A percentile compares a stretch with the other conserved stretches of the same genome.
These are phyloP conservation scores for Pseudomyrmex concolor DNA, from an alignment of 1,140 invertebrate genomes.

Conservation along the genomic window DNA sequence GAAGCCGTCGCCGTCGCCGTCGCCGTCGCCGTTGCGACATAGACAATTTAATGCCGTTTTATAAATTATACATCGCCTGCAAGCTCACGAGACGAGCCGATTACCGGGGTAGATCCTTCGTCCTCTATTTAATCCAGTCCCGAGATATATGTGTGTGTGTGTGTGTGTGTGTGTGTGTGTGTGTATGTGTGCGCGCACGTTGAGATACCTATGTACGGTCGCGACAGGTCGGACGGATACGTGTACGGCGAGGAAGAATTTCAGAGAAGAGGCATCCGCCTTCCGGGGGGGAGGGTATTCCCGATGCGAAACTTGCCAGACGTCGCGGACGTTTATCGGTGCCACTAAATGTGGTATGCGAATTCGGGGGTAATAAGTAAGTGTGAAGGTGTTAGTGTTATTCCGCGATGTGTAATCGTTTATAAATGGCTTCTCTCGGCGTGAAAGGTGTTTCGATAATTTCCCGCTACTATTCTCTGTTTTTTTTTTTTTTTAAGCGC, in stretches of 20 bases:
- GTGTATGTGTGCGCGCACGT: slow-evolving; percentile 27
- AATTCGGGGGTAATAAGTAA: slow-evolving; percentile 42
- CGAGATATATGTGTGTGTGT: slow-evolving; percentile 12
- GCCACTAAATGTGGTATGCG: slow-evolving; percentile 49
- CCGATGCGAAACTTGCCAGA: slow-evolving; percentile 70
- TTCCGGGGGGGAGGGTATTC: slow-evolving; percentile 38
- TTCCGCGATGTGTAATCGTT: slow-evolving; percentile 19
- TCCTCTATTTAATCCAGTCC: slow-evolving; percentile 66
- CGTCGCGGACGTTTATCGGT: slow-evolving; percentile 45
- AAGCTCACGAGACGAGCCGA: slow-evolving; percentile 72
- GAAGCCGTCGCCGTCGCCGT: slow-evolving; percentile 65
- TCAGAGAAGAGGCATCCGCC: slow-evolving; percentile 59
- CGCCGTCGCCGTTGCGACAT: slow-evolving; percentile 74
- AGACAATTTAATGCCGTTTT: slow-evolving; percentile 84
- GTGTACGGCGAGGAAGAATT: slow-evolving; percentile 59
- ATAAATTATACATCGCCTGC: slow-evolving; percentile 80
- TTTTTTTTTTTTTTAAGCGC: not conserved
- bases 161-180: not conserved
- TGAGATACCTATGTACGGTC: slow-evolving; percentile 39
- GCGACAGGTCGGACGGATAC: slow-evolving; percentile 35
- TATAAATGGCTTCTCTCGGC: slow-evolving; percentile 28
- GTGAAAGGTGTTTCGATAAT: slow-evolving; percentile 19
- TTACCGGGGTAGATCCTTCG: slow-evolving; percentile 64
- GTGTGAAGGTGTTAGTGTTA: slow-evolving; percentile 31
- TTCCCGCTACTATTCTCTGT: not conserved